Evolutionary conservation across 2,888 invertebrate species (phyloP).

Genomic region (Ceraclea dissimilis): DNA sequence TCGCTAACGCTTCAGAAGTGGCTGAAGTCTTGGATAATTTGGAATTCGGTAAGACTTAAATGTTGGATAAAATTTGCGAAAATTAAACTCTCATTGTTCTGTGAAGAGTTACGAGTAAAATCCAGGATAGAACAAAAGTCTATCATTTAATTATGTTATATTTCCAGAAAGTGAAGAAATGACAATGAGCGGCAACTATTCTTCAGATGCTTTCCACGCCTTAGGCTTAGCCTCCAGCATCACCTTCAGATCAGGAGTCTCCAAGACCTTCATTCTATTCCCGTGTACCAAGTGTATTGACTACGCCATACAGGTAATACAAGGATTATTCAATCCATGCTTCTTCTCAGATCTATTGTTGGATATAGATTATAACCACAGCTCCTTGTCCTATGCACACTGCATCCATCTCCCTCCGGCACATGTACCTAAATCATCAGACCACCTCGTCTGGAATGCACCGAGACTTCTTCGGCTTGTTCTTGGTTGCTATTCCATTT

Average conservation of each 20-base stretch:
- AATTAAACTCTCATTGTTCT: too few species aligned
- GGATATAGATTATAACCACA: too few species aligned
- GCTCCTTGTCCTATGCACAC: too few species aligned
- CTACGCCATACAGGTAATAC: slow-evolving; percentile 6
- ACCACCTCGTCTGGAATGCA: too few species aligned
- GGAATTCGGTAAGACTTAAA: slow-evolving; percentile 47
- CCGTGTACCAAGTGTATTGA: slow-evolving; percentile 67
- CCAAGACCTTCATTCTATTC: slow-evolving; percentile 73
- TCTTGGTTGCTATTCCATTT: too few species aligned
- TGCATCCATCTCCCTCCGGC: too few species aligned
- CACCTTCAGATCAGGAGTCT: slow-evolving; percentile 74
- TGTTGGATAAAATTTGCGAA: too few species aligned
- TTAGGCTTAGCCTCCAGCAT: slow-evolving; percentile 64
- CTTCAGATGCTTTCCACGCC: slow-evolving; percentile 66
- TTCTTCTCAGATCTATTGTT: not conserved
- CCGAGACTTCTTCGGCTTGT: too few species aligned
- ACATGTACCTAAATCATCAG: too few species aligned
- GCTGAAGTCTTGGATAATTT: slow-evolving; percentile 62
- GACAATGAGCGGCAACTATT: slow-evolving; percentile 30
- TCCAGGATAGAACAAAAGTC: too few species aligned
- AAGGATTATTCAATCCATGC: not conserved
- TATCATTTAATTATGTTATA: not conserved
- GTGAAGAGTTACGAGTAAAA: too few species aligned
- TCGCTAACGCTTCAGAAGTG: slow-evolving; percentile 57
- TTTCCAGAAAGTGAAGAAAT: slow-evolving; percentile 6